These are phyloP conservation scores for Tychaedon coryphoeus DNA, from an alignment of 2,113 vertebrate species.

Conservation along the genomic window DNA sequence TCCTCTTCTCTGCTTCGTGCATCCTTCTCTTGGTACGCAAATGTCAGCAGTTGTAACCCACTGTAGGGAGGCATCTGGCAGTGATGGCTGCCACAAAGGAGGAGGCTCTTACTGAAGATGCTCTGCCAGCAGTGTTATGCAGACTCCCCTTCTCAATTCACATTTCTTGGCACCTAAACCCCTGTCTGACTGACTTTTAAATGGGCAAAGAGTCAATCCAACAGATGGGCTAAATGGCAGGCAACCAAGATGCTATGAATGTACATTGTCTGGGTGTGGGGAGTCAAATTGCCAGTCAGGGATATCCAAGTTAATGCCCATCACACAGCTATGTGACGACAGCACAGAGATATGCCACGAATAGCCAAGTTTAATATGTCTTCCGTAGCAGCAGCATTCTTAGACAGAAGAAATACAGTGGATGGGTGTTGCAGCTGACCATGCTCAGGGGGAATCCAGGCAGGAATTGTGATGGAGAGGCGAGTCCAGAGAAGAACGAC, in stretches of 20 bases:
- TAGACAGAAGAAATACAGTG: background rate
- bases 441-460: background rate
- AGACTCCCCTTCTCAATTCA: slow-evolving; percentile 50
- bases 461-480: background rate
- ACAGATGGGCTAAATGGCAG: slow-evolving; percentile 55
- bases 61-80: slow-evolving; percentile 50
- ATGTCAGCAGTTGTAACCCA: slow-evolving; percentile 52
- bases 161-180: slow-evolving; percentile 46
- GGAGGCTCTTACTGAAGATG: slow-evolving; percentile 1
- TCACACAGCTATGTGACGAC: slow-evolving; percentile 18
- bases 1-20: background rate
- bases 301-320: slow-evolving; percentile 47
- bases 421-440: background rate
- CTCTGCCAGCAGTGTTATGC: slow-evolving; percentile 21
- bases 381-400: background rate
- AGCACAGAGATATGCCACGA: background rate
- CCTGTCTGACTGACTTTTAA: slow-evolving; percentile 62
- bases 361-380: background rate
- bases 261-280: slow-evolving; percentile 49
- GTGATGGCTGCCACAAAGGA: slow-evolving; percentile 42
- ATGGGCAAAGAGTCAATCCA: slow-evolving; percentile 46
- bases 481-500: fast-evolving
- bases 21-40: slow-evolving; percentile 12
- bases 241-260: slow-evolving; percentile 49
- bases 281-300: slow-evolving; percentile 40